A percentile compares a stretch with the other conserved stretches of the same genome.
These are phyloP conservation scores for Enteromius unitaeniatus DNA, from an alignment of 2,797 vertebrate species.

Conservation along the genomic window DNA sequence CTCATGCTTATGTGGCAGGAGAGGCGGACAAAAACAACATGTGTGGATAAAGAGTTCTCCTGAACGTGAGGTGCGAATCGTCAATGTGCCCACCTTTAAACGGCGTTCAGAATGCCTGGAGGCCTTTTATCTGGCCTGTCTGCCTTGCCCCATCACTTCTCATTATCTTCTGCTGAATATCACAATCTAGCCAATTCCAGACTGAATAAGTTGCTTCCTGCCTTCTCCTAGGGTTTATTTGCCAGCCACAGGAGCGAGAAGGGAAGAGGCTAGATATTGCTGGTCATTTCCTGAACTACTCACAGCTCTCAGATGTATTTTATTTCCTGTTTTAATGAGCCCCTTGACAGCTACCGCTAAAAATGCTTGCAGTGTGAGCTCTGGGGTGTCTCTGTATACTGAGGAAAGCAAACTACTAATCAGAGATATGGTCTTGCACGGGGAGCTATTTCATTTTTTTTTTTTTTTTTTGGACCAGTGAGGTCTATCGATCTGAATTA, in stretches of 20 bases:
- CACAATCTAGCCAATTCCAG: conserved; percentile 73
- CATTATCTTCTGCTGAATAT: conserved; percentile 77
- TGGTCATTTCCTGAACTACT: conserved; percentile 64
- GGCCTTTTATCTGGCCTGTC: conserved; percentile 74
- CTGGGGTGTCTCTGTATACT: conserved; percentile 9
- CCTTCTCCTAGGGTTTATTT: conserved; percentile 68
- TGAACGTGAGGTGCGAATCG: conserved; percentile 65
- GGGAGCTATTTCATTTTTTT: not conserved
- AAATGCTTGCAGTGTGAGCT: conserved; percentile 41
- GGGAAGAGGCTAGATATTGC: conserved; percentile 52
- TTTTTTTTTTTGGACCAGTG: not conserved
- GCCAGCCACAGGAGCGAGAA: conserved; percentile 48
- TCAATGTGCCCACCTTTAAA: conserved; percentile 70
- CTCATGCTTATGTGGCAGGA: conserved; percentile 66
- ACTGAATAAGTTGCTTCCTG: conserved; percentile 65
- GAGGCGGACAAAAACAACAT: conserved; percentile 70
- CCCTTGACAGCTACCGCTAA: conserved; percentile 32
- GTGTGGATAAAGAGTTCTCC: conserved; percentile 69
- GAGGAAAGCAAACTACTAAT: conserved; percentile 18
- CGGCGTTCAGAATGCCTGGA: conserved; percentile 71
- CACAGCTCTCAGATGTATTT: conserved; percentile 58
- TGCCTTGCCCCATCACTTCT: conserved; percentile 75
- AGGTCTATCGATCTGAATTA: conserved; percentile 29
- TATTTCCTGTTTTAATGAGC: conserved; percentile 60
- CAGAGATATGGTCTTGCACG: conserved; percentile 9